These are phyloP conservation scores for Antennarius maculatus DNA, from an alignment of 2,797 vertebrate genomes.

Conservation along the genomic window DNA sequence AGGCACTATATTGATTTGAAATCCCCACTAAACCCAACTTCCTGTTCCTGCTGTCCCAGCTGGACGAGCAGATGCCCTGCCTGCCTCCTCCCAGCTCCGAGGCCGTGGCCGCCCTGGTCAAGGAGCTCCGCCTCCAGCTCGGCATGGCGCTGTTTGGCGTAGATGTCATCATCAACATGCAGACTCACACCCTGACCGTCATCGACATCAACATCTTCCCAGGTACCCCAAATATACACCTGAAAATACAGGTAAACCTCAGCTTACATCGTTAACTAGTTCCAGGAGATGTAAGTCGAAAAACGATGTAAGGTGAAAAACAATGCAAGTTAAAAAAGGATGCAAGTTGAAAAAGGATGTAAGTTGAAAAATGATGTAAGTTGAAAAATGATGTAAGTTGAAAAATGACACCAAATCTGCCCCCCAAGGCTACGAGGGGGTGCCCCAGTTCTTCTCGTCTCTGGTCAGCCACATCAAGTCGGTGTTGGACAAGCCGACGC, in stretches of 20 bases:
- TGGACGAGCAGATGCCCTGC: slow-evolving; percentile 69
- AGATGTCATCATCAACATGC: slow-evolving; percentile 79
- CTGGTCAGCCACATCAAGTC: slow-evolving; percentile 78
- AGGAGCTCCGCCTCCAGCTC: slow-evolving; percentile 70
- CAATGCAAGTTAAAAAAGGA: no score
- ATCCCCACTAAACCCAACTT: neutral
- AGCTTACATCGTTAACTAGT: no score
- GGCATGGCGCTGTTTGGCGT: slow-evolving; percentile 83
- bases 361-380: no score
- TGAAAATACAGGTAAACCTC: neutral
- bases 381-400: no score
- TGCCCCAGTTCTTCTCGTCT: slow-evolving; percentile 81
- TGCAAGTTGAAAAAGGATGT: no score
- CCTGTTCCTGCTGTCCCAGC: slow-evolving; percentile 42
- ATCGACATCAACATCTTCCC: slow-evolving; percentile 85
- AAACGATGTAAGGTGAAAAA: no score
- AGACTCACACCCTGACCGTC: slow-evolving; percentile 76
- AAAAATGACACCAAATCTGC: no score
- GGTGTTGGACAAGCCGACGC: slow-evolving; percentile 59
- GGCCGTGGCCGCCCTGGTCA: slow-evolving; percentile 72
- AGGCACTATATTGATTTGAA: no score
- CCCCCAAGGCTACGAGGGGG: slow-evolving; percentile 82
- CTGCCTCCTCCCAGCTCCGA: slow-evolving; percentile 69
- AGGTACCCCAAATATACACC: slow-evolving; percentile 57
- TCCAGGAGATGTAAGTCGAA: no score